These are phyloP conservation scores for Patiria miniata DNA, from an alignment of 35 echinoderm and acorn worm species.

Conservation along the genomic window DNA sequence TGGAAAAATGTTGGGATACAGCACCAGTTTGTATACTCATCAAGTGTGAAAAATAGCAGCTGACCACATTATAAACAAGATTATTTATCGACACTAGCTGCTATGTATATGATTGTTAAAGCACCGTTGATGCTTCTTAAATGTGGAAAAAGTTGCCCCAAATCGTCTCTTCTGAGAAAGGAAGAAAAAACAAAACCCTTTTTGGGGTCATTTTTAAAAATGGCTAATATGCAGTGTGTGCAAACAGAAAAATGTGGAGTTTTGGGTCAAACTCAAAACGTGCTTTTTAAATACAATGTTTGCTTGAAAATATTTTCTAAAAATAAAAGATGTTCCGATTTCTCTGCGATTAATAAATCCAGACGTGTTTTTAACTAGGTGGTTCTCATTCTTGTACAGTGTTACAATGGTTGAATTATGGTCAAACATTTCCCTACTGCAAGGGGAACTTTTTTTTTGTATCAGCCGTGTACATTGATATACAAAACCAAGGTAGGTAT, in stretches of 20 bases:
- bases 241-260: neutral
- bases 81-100: too few species aligned
- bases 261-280: neutral
- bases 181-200: neutral
- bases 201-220: neutral
- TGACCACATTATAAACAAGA: too few species aligned
- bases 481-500: neutral
- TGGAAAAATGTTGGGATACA: too few species aligned
- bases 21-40: too few species aligned
- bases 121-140: too few species aligned
- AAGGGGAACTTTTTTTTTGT: neutral
- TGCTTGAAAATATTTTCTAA: neutral
- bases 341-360: neutral
- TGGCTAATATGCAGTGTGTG: neutral
- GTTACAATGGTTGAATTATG: neutral
- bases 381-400: conserved; percentile 5
- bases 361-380: neutral
- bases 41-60: too few species aligned
- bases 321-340: neutral
- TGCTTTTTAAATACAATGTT: neutral
- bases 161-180: neutral
- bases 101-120: too few species aligned
- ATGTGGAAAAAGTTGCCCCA: too few species aligned
- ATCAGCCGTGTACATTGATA: neutral
- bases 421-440: neutral